These are phyloP conservation scores for Papilio protenor DNA, from an alignment of 2,888 invertebrate species.

Conservation along the genomic window DNA sequence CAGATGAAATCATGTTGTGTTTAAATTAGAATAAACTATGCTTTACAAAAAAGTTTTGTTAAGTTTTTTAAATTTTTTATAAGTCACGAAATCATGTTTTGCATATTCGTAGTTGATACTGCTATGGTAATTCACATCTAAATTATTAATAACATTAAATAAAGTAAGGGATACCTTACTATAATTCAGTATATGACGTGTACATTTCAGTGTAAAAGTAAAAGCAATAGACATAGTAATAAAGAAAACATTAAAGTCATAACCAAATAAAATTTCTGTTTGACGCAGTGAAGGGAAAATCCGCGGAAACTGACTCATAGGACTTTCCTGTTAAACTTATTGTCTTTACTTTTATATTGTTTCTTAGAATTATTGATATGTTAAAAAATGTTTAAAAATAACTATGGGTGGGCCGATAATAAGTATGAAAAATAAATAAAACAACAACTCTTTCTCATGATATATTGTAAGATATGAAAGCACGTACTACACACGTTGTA, in stretches of 20 bases:
- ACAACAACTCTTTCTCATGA: neutral
- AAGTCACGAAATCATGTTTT: no score
- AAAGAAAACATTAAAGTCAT: neutral
- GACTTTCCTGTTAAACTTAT: constrained; percentile 24
- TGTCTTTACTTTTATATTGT: neutral
- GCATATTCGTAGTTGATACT: no score
- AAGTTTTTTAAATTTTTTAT: no score
- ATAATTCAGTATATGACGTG: no score
- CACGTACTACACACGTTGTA: neutral
- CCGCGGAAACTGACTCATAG: constrained; percentile 35
- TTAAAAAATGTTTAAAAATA: neutral
- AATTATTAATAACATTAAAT: no score
- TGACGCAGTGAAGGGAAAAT: constrained; percentile 46
- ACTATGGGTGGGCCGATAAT: neutral
- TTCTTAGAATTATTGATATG: neutral
- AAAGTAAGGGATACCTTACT: no score
- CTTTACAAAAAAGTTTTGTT: no score
- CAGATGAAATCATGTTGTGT: no score
- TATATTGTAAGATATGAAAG: neutral
- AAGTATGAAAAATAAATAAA: neutral
- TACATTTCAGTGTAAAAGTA: neutral
- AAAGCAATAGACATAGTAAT: neutral
- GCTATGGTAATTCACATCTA: no score
- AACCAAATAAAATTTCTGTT: constrained; percentile 17
- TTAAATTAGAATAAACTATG: no score